These are phyloP conservation scores for Celastrina argiolus DNA, from an alignment of 2,888 invertebrate species.

Conservation along the genomic window DNA sequence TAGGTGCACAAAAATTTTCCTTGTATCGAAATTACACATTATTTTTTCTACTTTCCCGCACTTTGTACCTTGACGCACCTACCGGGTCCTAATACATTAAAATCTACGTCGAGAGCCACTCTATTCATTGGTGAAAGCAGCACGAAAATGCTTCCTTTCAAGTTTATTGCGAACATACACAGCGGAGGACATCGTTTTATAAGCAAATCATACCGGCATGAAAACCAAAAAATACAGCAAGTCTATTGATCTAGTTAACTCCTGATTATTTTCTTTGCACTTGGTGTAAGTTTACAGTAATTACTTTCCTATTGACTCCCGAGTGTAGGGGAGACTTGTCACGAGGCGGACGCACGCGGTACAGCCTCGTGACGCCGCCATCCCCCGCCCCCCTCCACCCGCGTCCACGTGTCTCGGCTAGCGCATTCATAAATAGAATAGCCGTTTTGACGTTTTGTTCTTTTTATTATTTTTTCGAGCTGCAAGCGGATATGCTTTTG, in stretches of 20 bases:
- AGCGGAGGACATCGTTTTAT: too few species aligned
- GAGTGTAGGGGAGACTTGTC: conserved; percentile 2
- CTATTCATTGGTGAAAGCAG: too few species aligned
- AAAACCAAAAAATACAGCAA: not conserved
- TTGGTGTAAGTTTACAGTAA: not conserved
- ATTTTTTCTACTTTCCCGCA: too few species aligned
- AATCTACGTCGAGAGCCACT: too few species aligned
- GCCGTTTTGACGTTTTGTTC: not conserved
- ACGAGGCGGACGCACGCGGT: conserved; percentile 32
- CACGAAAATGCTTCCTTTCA: too few species aligned
- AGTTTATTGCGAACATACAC: too few species aligned
- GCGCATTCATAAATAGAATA: conserved; percentile 19
- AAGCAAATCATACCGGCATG: too few species aligned
- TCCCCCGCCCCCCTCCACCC: conserved; percentile 11
- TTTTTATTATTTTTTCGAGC: not conserved
- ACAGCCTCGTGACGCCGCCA: conserved; percentile 31
- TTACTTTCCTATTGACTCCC: conserved; percentile 2
- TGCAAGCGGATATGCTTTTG: not conserved
- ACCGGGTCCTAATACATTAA: too few species aligned
- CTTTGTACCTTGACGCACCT: too few species aligned
- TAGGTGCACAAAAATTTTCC: too few species aligned
- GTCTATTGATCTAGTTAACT: not conserved
- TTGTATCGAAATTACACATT: too few species aligned
- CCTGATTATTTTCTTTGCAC: not conserved
- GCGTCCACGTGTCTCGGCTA: conserved; percentile 15